These are phyloP conservation scores for Monoplex corrugatus DNA, from an alignment of 2,888 invertebrate genomes.

Conservation along the genomic window DNA sequence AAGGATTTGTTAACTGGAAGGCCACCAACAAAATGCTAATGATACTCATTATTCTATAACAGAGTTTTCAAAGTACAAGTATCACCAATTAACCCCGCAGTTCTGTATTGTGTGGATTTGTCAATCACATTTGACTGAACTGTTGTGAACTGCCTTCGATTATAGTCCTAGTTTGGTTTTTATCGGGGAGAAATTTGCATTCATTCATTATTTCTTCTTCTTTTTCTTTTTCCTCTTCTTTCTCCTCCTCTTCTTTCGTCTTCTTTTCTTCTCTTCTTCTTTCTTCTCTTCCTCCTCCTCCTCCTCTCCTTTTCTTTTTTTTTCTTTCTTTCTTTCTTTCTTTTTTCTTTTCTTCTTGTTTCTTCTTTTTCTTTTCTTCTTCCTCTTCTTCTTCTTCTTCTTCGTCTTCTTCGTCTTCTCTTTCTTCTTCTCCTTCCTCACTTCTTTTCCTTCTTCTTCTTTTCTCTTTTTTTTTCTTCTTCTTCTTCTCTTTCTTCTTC, in stretches of 20 bases:
- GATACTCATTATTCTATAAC: no score
- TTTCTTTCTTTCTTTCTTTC: neutral
- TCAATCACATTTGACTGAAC: no score
- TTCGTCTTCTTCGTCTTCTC: neutral
- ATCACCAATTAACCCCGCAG: no score
- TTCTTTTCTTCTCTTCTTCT: neutral
- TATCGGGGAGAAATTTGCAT: no score
- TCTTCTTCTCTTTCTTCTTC: neutral
- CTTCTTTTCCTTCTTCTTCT: no score
- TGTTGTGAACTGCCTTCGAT: no score
- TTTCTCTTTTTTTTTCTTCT: neutral
- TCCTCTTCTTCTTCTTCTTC: neutral
- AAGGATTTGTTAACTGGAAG: no score
- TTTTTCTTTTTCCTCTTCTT: neutral
- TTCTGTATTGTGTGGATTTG: no score
- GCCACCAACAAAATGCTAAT: no score
- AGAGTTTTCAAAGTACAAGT: no score
- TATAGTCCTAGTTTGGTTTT: no score
- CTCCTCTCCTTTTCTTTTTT: conserved; percentile 35
- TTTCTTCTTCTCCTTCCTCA: neutral
- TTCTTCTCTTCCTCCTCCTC: conserved; percentile 33
- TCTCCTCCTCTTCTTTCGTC: neutral
- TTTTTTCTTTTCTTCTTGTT: neutral
- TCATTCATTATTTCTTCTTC: no score
- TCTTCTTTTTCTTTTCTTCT: neutral